Percentiles rank a stretch among this genome's conserved stretches.
phyloP scores from a whole-genome alignment of 2,797 vertebrate genomes.

The Melanotaenia trifasciata region DNA sequence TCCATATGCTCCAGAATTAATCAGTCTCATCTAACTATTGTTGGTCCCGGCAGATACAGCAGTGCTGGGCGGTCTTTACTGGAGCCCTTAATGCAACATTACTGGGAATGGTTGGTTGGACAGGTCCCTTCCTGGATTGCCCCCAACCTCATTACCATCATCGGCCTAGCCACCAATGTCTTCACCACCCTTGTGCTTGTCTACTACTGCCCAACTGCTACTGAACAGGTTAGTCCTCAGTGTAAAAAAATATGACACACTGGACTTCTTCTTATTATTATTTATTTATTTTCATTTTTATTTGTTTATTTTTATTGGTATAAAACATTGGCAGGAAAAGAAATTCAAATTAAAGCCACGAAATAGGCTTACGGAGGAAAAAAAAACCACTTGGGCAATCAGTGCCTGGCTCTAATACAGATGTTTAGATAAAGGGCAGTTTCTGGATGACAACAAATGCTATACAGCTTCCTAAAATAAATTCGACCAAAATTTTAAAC shows the following conservation, averaged over 20 bases:
- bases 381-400: background rate
- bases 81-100: slow-evolving; percentile 96
- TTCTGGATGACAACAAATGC: too few species aligned
- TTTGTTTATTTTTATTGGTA: background rate
- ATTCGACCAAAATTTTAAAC: too few species aligned
- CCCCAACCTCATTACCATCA: slow-evolving; percentile 96
- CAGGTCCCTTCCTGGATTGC: slow-evolving; percentile 94
- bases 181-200: slow-evolving; percentile 94
- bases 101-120: slow-evolving; percentile 96
- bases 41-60: slow-evolving; percentile 83
- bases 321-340: background rate
- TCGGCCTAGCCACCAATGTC: slow-evolving; percentile 94
- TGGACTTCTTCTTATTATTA: background rate
- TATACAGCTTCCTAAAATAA: too few species aligned
- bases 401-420: slow-evolving; percentile 1
- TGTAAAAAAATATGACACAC: background rate
- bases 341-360: background rate
- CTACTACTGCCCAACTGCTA: slow-evolving; percentile 96
- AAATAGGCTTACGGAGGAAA: background rate
- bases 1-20: too few species aligned
- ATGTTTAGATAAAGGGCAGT: too few species aligned
- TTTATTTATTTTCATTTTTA: too few species aligned
- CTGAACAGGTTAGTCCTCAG: slow-evolving; percentile 88
- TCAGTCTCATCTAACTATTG: background rate
- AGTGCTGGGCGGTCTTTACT: slow-evolving; percentile 93